A percentile compares a stretch with the other conserved stretches of the same genome.
phyloP scores from a whole-genome alignment of 2,888 invertebrate species.

The Temnothorax ravouxi region DNA sequence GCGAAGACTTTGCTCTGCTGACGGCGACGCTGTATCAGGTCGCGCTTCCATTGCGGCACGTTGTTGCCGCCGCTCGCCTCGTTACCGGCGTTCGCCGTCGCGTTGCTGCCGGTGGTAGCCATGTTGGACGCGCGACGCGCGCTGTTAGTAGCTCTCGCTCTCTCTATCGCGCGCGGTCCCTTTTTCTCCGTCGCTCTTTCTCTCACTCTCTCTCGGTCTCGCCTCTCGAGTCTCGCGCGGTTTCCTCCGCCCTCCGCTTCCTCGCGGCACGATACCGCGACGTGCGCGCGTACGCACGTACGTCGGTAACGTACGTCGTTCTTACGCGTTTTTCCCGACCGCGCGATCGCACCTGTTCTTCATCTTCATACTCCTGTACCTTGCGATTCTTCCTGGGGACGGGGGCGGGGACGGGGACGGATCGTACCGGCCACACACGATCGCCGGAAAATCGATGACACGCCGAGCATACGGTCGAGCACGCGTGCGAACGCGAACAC shows the following conservation, averaged over 20 bases:
- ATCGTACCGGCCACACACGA: slow-evolving; percentile 36
- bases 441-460: slow-evolving; percentile 63
- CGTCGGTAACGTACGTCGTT: neutral
- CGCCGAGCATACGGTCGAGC: slow-evolving; percentile 31
- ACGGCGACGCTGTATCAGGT: slow-evolving; percentile 92
- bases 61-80: slow-evolving; percentile 67
- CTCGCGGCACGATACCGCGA: slow-evolving; percentile 25
- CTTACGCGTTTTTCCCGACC: slow-evolving; percentile 29
- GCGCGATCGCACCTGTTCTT: neutral
- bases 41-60: slow-evolving; percentile 94
- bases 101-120: slow-evolving; percentile 78
- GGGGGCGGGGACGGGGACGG: too few species aligned
- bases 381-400: slow-evolving; percentile 10
- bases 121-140: slow-evolving; percentile 80
- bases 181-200: too few species aligned
- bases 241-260: slow-evolving; percentile 46
- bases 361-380: too few species aligned
- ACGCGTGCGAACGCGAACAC: slow-evolving; percentile 18
- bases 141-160: too few species aligned
- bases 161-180: too few species aligned
- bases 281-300: slow-evolving; percentile 25
- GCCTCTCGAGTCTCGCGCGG: neutral
- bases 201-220: neutral
- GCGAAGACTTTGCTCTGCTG: slow-evolving; percentile 86
- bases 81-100: slow-evolving; percentile 68